Base-by-base conservation (phyloP, 2,797 vertebrate species). In the Gouania willdenowi region DNA sequence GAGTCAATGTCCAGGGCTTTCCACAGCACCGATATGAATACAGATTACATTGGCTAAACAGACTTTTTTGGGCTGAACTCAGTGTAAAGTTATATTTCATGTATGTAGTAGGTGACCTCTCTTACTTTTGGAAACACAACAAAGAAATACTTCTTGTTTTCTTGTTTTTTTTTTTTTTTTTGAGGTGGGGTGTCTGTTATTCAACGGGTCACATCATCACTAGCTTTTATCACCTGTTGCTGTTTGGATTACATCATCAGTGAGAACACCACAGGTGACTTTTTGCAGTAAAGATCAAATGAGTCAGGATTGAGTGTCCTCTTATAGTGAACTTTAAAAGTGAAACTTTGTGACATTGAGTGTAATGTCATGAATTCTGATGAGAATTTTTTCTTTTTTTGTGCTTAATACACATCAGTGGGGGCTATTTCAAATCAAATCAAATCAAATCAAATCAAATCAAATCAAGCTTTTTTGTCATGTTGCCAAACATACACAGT, bases 1-100 rank as follows among this genome's bases (percentile, higher is more conserved):
- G 87, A 89, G 72, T 85, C 84, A 85, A 31, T 79, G 75, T 83
- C 77, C 81, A 89, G 88, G 89, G 85, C 49, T 87, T 90, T 89
- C 85, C 88, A 82, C 56, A 54, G 23, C 4, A 20, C 19, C 33
- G 13, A 14, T 13, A 73, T 85, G 61, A 83, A 75, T 85, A 43
- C 35, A 14, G n/a, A n/a, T n/a, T n/a, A n/a, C n/a, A n/a, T n/a
- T n/a, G n/a, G n/a, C 51, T 26, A 23, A 38, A 2, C 17, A 5
- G 34, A n/a, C n/a, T n/a, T n/a, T 17, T 43, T 9, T 47, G 26
- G 31, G 38, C 33, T n/a, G n/a, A 8, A 25, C 28, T 21, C 23
- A 2, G 6, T 28, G 26, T 41, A 33, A 65, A 60, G 26, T 32
- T 11, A 17, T 35, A 9, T n/a, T 35, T 2, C 10, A 8, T 19